Base-by-base conservation (phyloP, 2,797 vertebrate genomes). In the Rhyacichthys aspro region DNA sequence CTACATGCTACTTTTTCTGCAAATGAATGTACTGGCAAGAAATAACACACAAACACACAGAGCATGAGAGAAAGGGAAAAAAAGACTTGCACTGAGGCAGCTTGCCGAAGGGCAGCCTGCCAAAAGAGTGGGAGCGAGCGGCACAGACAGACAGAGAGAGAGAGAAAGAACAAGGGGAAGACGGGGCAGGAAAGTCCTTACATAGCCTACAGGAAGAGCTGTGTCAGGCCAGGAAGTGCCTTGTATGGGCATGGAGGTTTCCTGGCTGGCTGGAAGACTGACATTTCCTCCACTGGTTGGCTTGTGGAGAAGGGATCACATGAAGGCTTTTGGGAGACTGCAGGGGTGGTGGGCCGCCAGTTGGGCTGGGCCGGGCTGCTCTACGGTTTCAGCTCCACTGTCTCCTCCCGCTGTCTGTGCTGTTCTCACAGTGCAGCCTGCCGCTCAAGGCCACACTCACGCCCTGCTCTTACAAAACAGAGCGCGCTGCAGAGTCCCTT, bases 151-250 rank as follows among this genome's bases (percentile, higher is more conserved):
- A 73, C 37, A 79, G 16, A 80, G 49, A 54, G 54, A 56, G 55
- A 66, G 16, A 59, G 62, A 47, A 43, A 59, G 42, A 57, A 49
- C 50, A 56, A 59, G 59, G 65, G 58, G 38, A 74, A 63, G 89
- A 85, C 81, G 87, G 88, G 81, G 79, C 89, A 92, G 83, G 94
- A 95, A 95, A 94, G 79, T 89, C 94, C 95, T 94, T 96, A 93
- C 94, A 94, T 94, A 92, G 91, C 83, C 89, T 66, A 78, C 90
- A 94, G 94, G 94, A 95, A 95, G 88, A 85, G 84, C 91, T 89
- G 88, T 90, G 84, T 93, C 92, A 83, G 84, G 84, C 71, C 90
- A 94, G 93, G 93, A 94, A 93, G 76, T 77, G 72, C 91, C 91
- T 86, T 93, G 71, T 93, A 87, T 93, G 91, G 93, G 78, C 89